Conservation (phyloP, 2,888 invertebrate genomes). For the Dioctria rufipes region DNA sequence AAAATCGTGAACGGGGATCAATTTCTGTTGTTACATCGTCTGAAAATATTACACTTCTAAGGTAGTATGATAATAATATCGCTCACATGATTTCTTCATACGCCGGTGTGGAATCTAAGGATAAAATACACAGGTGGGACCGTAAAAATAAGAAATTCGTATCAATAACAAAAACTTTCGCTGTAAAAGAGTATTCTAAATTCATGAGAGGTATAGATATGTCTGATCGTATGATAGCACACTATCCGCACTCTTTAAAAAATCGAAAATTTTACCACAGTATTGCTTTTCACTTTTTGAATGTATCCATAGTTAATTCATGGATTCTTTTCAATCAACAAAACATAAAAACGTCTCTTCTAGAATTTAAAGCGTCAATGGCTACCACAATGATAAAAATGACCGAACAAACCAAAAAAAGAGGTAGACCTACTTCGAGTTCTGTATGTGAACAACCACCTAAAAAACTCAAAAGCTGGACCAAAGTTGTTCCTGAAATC, state of each 20-base stretch:
- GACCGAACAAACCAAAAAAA: not conserved
- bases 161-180: conserved; percentile 19
- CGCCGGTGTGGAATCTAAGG: not conserved
- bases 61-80: conserved; percentile 21
- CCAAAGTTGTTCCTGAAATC: conserved; percentile 30
- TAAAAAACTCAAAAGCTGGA: conserved; percentile 22
- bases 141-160: conserved; percentile 8
- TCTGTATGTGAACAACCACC: conserved; percentile 7
- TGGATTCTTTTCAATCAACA: conserved; percentile 18
- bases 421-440: too few species aligned
- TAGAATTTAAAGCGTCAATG: too few species aligned
- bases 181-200: conserved; percentile 13
- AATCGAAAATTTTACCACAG: too few species aligned
- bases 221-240: conserved; percentile 20
- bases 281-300: conserved; percentile 15
- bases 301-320: conserved; percentile 19
- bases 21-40: conserved; percentile 33
- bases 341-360: conserved; percentile 3
- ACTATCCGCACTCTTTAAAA: conserved; percentile 4
- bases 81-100: not conserved
- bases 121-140: not conserved
- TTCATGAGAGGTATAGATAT: conserved; percentile 25
- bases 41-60: conserved; percentile 23
- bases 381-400: conserved; percentile 33
- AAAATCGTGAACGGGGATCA: conserved; percentile 21